Conservation (phyloP, 2,888 invertebrate genomes). For the Diaperis boleti region DNA sequence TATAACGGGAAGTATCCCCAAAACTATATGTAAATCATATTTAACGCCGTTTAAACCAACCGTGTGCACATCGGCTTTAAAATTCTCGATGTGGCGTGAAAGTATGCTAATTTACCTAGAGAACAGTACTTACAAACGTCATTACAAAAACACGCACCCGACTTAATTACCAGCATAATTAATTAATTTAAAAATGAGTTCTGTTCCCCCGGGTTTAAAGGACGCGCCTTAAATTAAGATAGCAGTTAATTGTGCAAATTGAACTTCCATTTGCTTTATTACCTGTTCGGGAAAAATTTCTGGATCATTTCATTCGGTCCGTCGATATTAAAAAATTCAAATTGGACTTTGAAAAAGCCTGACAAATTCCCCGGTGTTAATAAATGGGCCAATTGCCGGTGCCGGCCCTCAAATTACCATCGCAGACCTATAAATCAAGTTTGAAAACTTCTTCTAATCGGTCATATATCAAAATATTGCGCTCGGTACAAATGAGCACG, state of each 20-base stretch:
- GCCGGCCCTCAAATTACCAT: conserved; percentile 16
- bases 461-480: conserved; percentile 29
- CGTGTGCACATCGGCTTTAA: conserved; percentile 39
- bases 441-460: conserved; percentile 33
- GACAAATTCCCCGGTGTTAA: conserved; percentile 36
- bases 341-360: conserved; percentile 23
- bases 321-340: conserved; percentile 21
- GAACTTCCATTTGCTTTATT: conserved; percentile 27
- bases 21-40: conserved; percentile 41
- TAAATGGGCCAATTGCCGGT: conserved; percentile 26
- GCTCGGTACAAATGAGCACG: conserved; percentile 20
- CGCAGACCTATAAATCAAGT: conserved; percentile 38
- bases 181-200: conserved; percentile 34
- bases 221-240: conserved; percentile 30
- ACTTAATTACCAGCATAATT: conserved; percentile 23
- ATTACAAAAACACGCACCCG: conserved; percentile 22
- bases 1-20: conserved; percentile 22
- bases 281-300: conserved; percentile 14
- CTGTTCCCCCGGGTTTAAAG: conserved; percentile 1
- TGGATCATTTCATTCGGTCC: conserved; percentile 6
- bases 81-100: conserved; percentile 35
- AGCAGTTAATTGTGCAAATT: conserved; percentile 25
- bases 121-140: conserved; percentile 28
- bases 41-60: conserved; percentile 40
- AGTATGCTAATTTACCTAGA: conserved; percentile 32